A percentile compares a stretch with the other conserved stretches of the same genome.
Evolutionary conservation across 2,888 invertebrate genomes (phyloP).

Genomic region (Folsomia manolachei): DNA sequence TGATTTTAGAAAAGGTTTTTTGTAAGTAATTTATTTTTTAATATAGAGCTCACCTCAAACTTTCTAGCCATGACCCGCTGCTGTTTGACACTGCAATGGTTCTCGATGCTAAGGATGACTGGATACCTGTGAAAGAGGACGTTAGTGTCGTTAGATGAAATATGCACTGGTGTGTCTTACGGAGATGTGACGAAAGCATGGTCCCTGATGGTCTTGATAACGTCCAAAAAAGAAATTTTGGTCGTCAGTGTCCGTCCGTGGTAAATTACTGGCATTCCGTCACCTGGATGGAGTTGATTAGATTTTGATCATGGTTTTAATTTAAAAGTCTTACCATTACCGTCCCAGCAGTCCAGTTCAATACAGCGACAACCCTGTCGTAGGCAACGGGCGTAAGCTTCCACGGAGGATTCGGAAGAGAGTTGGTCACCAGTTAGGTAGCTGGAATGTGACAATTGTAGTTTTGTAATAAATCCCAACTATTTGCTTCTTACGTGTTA

Average conservation of each 20-base stretch:
- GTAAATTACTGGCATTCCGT: slow-evolving; percentile 60
- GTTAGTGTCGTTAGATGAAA: neutral
- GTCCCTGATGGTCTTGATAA: slow-evolving; percentile 56
- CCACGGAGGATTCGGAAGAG: slow-evolving; percentile 91
- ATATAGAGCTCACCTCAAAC: slow-evolving; percentile 55
- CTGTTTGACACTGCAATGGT: slow-evolving; percentile 84
- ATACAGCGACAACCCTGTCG: slow-evolving; percentile 77
- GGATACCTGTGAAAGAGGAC: slow-evolving; percentile 65
- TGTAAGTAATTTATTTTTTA: neutral
- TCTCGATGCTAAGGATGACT: slow-evolving; percentile 84
- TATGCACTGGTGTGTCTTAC: slow-evolving; percentile 41
- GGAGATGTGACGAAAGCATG: slow-evolving; percentile 57
- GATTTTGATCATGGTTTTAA: slow-evolving; percentile 57
- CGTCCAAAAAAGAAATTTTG: slow-evolving; percentile 55
- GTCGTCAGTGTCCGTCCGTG: slow-evolving; percentile 59
- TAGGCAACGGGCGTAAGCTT: slow-evolving; percentile 83
- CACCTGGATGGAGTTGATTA: slow-evolving; percentile 31
- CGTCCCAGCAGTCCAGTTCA: slow-evolving; percentile 70
- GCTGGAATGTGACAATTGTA: slow-evolving; percentile 42
- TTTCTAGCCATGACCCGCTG: slow-evolving; percentile 84
- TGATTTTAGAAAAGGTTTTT: slow-evolving; percentile 53
- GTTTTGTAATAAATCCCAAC: neutral
- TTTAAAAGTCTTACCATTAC: too few species aligned
- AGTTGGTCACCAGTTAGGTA: slow-evolving; percentile 97
- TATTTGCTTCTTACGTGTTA: slow-evolving; percentile 67